Evolutionary conservation across 1,140 invertebrate species (phyloP), one percentile per base, ranked within the genome.

Genomic region (Trachymyrmex cornetzi): DNA sequence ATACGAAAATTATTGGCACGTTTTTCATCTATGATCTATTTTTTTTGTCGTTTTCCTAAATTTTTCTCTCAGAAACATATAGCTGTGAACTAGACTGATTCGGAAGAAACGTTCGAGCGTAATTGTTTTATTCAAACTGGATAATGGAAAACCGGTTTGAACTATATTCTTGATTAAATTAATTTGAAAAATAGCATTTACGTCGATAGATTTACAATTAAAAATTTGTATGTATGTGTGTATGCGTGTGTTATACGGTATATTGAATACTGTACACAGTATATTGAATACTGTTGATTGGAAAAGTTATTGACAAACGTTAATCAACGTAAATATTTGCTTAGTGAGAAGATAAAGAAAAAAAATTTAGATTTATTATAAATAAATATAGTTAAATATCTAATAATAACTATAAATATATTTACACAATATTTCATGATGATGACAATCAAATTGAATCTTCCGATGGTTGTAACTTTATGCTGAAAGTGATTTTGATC

Each of bases 1-100:
- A 71, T 55, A 61, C 67, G 27, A 66, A 89, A 89, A 69, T 82
- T 90, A 89, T 90, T 61, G 88, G 44, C 77, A 57, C 64, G 38
- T 89, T 90, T 79, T 77, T 75, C 38, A 61, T 50, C 19, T 4
- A 19, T 5, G 7, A 63, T 6, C 44, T 44, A 61, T 19, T 63
- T 74, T 72, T 74, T 59, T 16, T 24, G n/a, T n/a, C n/a, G n/a
- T 4, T 9, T 27, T 19, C 16, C 12, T 22, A 59, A 81, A 72
- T 59, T 72, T 74, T 27, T 48, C 14, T n/a, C n/a, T 34, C 53
- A 57, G 19, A 44, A 12, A 24, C 44, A 69, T 2, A 16, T 14
- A 69, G n/a, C 14, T 24, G 12, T 9, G 4, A 69, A 27, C 16
- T 53, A 27, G 30, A 24, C 22, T 67, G 59, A 48, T 44, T 27